Evolutionary conservation across 2,888 invertebrate species (phyloP).

Genomic region (Protophormia terraenovae): DNA sequence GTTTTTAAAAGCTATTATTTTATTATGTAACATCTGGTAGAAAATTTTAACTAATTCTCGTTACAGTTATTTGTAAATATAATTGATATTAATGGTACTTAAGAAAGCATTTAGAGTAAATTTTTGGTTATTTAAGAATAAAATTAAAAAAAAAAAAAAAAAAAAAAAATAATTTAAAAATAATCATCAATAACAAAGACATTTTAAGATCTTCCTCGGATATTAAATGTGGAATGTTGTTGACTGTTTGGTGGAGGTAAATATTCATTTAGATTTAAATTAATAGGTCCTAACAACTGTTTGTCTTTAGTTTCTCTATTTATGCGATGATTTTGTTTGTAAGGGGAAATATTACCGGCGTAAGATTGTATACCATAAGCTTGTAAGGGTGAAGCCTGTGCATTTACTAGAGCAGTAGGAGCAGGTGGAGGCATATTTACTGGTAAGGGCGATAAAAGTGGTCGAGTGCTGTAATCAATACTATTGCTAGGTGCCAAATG

Average conservation of each 20-base stretch:
- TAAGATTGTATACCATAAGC: conserved; percentile 75
- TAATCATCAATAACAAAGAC: not conserved
- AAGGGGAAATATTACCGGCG: conserved; percentile 69
- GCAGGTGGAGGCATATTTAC: conserved; percentile 61
- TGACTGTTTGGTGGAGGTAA: conserved; percentile 73
- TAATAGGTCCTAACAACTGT: conserved; percentile 71
- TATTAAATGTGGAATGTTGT: conserved; percentile 69
- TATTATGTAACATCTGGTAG: too few species aligned
- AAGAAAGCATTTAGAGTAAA: not conserved
- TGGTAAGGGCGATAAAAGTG: conserved; percentile 69
- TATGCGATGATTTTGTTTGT: conserved; percentile 76
- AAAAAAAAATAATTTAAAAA: too few species aligned
- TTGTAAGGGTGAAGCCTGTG: conserved; percentile 41
- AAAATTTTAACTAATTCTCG: not conserved
- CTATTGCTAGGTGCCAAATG: conserved; percentile 31
- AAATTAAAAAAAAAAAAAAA: too few species aligned
- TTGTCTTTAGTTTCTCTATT: conserved; percentile 78
- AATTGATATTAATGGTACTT: not conserved
- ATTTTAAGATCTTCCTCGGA: conserved; percentile 72
- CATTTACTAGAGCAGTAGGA: conserved; percentile 55
- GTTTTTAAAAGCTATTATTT: too few species aligned
- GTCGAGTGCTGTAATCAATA: conserved; percentile 70
- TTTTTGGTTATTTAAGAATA: conserved; percentile 40
- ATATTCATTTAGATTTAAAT: conserved; percentile 79
- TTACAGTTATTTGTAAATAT: not conserved